Evolutionary conservation across 2,113 vertebrate genomes (phyloP).

Genomic region (Cathartes aura): DNA sequence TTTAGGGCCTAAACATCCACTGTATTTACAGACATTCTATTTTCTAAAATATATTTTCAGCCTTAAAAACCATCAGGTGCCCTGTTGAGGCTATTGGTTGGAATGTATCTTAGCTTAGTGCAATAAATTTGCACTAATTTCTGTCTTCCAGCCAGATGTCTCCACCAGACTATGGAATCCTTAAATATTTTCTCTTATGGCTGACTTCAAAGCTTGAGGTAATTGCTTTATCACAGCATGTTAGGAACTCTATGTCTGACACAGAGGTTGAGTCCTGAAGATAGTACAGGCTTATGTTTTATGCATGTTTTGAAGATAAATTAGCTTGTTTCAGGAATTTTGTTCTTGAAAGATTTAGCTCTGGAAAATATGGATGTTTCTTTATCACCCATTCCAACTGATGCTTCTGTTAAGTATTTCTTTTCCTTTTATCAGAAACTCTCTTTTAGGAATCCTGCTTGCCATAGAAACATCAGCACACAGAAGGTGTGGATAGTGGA

Average conservation of each 20-base stretch:
- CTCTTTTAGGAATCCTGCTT: neutral
- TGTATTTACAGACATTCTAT: neutral
- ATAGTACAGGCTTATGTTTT: constrained; percentile 21
- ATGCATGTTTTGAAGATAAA: constrained; percentile 42
- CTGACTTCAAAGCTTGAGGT: constrained; percentile 22
- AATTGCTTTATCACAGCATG: constrained; percentile 48
- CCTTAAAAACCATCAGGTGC: neutral
- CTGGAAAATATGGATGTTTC: neutral
- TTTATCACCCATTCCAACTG: neutral
- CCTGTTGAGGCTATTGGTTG: neutral
- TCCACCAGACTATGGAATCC: constrained; percentile 43
- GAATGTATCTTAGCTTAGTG: neutral
- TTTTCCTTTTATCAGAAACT: neutral
- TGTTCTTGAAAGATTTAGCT: neutral
- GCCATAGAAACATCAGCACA: neutral
- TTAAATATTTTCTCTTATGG: neutral
- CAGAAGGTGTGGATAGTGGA: neutral
- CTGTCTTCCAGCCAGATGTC: constrained; percentile 43
- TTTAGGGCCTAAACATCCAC: neutral
- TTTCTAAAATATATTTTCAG: neutral
- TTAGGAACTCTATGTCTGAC: constrained; percentile 9
- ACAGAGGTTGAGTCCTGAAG: constrained; percentile 6
- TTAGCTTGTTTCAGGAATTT: constrained; percentile 22
- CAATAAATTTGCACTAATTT: constrained; percentile 27
- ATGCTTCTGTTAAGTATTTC: neutral